These are phyloP conservation scores for Drosophila glabriapex DNA, from an alignment of 2,888 invertebrate genomes.

Conservation along the genomic window DNA sequence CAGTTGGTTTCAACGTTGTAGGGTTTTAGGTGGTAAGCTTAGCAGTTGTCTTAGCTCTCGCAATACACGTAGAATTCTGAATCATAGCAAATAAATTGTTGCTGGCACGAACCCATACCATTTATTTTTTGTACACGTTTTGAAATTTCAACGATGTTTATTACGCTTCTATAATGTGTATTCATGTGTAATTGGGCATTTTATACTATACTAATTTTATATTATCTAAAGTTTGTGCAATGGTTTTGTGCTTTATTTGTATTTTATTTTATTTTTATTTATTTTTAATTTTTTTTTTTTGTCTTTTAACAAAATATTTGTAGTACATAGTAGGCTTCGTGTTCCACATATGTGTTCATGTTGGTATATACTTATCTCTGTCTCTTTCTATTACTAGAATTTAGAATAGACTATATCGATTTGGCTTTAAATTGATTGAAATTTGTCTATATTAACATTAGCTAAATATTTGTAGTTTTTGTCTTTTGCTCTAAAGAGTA, in stretches of 20 bases:
- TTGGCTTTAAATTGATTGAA: constrained; percentile 18
- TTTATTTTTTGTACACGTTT: constrained; percentile 36
- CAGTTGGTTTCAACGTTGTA: neutral
- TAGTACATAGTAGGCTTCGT: constrained; percentile 8
- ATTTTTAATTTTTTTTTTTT: neutral
- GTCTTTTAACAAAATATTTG: constrained; percentile 16
- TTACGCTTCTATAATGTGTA: constrained; percentile 13
- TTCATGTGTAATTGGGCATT: constrained; percentile 12
- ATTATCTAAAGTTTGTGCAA: constrained; percentile 15
- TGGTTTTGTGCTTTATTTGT: neutral
- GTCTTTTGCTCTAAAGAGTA: constrained; percentile 4
- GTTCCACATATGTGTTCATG: neutral
- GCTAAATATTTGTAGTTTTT: constrained; percentile 15
- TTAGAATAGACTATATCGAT: constrained; percentile 47
- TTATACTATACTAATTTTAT: constrained; percentile 2
- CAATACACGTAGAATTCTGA: constrained; percentile 23
- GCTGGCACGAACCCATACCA: constrained; percentile 31
- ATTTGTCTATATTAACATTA: constrained; percentile 13
- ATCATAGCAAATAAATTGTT: constrained; percentile 1
- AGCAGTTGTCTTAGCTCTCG: constrained; percentile 5
- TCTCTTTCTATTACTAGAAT: constrained; percentile 26
- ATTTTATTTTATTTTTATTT: constrained; percentile 16
- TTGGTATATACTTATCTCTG: constrained; percentile 6
- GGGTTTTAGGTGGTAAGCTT: neutral
- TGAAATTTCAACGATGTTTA: constrained; percentile 59